phyloP scores from a whole-genome alignment of 2,888 invertebrate species.

The Caenorhabditis becei region DNA sequence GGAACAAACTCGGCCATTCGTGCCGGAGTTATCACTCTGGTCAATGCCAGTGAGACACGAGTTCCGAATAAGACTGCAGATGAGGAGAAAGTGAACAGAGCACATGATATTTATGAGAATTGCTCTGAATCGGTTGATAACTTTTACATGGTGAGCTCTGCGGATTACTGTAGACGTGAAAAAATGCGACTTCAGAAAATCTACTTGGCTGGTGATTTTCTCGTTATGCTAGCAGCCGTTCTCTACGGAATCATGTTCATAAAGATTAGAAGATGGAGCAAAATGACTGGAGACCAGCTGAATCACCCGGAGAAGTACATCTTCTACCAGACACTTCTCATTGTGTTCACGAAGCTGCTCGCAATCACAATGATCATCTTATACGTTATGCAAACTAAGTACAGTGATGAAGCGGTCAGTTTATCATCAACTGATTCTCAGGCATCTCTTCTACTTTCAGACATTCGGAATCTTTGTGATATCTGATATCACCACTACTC shows the following conservation, averaged over 20 bases:
- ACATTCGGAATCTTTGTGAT: constrained; percentile 25
- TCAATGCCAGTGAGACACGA: background rate
- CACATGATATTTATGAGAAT: background rate
- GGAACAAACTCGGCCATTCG: constrained; percentile 15
- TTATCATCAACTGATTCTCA: no score
- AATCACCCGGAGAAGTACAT: constrained; percentile 41
- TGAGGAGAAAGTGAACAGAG: background rate
- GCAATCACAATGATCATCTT: constrained; percentile 5
- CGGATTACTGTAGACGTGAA: background rate
- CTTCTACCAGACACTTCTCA: constrained; percentile 35
- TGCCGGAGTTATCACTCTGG: background rate
- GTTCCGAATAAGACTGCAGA: background rate
- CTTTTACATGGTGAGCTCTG: constrained; percentile 25
- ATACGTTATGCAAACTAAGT: background rate
- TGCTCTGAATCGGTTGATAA: constrained; percentile 14
- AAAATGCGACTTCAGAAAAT: constrained; percentile 23
- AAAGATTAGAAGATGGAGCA: constrained; percentile 36
- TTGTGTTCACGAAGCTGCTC: constrained; percentile 23
- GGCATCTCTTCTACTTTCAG: background rate
- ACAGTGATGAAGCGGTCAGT: constrained; percentile 18
- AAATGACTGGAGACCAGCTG: constrained; percentile 22
- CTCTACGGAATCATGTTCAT: constrained; percentile 38
- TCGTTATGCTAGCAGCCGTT: constrained; percentile 26
- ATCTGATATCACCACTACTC: constrained; percentile 25
- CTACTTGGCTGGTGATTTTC: constrained; percentile 25